Base-by-base conservation (phyloP, 1,140 invertebrate species). In the Dinoponera quadriceps region DNA sequence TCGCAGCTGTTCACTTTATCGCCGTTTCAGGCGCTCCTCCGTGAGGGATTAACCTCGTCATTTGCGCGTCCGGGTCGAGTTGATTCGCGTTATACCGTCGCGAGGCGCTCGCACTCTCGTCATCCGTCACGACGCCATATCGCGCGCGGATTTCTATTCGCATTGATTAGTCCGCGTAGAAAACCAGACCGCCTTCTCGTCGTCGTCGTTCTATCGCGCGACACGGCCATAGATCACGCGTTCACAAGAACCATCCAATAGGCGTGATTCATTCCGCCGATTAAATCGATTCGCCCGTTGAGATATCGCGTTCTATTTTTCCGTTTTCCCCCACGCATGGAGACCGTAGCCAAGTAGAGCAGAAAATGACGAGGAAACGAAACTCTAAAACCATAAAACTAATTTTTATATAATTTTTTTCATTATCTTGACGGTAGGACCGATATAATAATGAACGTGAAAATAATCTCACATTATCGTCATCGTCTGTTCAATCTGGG, bases 71-170 rank as follows among this genome's bases (percentile, higher is more conserved):
- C 38, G 38, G 38, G 5, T 33, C 5, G 57, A 49, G 27, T n/a
- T 3, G 11, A 18, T 18, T 54, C 20, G 33, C 49, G 18, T 74
- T n/a, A 25, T 44, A 4, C 3, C 51, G n/a, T 7, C 13, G 29
- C 13, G n/a, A 4, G 7, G 1, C 13, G 44, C 59, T 48, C 29
- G 72, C 44, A 62, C 57, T 18, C 29, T 16, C n/a, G 44, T 75
- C 44, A 65, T 63, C n/a, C 63, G 44, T 75, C 54, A 63, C 9
- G 63, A 22, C 29, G 33, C 44, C 73, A 54, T 75, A 65, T 75
- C 59, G 44, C 27, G 38, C 57, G 27, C n/a, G n/a, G 27, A 18
- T 14, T 9, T 16, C n/a, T 14, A n/a, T 63, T 75, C 33, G 63
- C 14, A n/a, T 62, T 1, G 33, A 75, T 54, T 51, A 9, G 9